Percentiles rank a stretch among this genome's conserved stretches.
Conservation (phyloP, 1,140 invertebrate species). For the Philaenus spumarius region DNA sequence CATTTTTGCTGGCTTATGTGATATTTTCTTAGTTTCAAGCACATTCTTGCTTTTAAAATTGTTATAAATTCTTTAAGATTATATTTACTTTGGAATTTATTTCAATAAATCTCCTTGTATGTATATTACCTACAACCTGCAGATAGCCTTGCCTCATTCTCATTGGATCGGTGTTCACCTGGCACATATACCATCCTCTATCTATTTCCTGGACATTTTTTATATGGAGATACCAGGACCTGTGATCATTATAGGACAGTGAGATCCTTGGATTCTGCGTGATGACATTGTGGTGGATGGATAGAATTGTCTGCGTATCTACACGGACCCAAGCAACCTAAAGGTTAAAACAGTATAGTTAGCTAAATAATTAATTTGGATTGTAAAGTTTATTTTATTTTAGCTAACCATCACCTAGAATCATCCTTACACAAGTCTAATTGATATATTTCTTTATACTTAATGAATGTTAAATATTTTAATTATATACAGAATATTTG, state of each 20-base stretch:
- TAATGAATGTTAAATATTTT: too few species aligned
- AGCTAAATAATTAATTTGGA: background rate
- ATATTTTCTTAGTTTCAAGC: too few species aligned
- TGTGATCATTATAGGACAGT: slow-evolving; percentile 78
- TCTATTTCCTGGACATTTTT: slow-evolving; percentile 73
- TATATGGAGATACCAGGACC: slow-evolving; percentile 82
- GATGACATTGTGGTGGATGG: slow-evolving; percentile 83
- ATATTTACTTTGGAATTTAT: too few species aligned
- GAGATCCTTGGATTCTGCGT: slow-evolving; percentile 82
- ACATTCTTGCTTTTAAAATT: too few species aligned
- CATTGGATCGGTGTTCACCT: slow-evolving; percentile 83
- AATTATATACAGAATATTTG: too few species aligned
- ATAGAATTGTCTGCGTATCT: slow-evolving; percentile 85
- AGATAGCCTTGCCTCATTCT: slow-evolving; percentile 73
- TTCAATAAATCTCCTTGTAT: too few species aligned
- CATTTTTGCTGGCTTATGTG: too few species aligned
- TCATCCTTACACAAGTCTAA: too few species aligned
- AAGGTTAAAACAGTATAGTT: too few species aligned
- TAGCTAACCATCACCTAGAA: too few species aligned
- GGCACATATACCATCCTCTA: slow-evolving; percentile 79
- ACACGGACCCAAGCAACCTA: slow-evolving; percentile 88
- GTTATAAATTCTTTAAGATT: too few species aligned
- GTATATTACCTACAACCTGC: slow-evolving; percentile 82
- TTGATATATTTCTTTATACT: too few species aligned
- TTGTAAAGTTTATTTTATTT: background rate